Evolutionary conservation across 1,140 invertebrate genomes (phyloP), one percentile per base, ranked within the genome.

Genomic region (Solenopsis fugax): DNA sequence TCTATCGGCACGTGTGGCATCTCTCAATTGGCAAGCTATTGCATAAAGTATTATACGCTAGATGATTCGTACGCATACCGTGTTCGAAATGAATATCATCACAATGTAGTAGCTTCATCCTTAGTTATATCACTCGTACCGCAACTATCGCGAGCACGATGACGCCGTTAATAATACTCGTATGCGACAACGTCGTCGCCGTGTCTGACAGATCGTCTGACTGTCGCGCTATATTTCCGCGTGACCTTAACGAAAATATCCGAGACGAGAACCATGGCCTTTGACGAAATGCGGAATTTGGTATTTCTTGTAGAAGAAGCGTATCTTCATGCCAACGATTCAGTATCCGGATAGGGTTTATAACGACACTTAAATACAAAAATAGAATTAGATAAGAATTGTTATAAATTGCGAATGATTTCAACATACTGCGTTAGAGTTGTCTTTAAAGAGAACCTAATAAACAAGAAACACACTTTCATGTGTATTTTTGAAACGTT

Each of bases 161-260:
- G 71, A 78, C 60, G 45, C 24, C 4, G 34, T 86, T 80, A 88
- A 82, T 86, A 85, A 84, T 50, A 87, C 54, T 34, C 58, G 72
- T 54, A 18, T 37, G 41, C 16, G 73, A 24, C 45, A 45, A 73
- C 9, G 85, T 78, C 88, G 85, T 73, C 71, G 73, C 52, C 58
- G 52, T 82, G 88, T 88, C 88, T 86, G 84, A 88, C 82, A 48
- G 54, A 87, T 87, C 60, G 77, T 90, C 89, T 87, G 72, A 89
- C 9, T 29, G 21, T 18, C 48, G 65, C n/a, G n/a, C 48, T 75
- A 69, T 78, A 69, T 60, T 73, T 45, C 52, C 64, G 37, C 65
- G 54, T 12, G 69, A 81, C 45, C 86, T 37, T 34, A 85, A 82
- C 80, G 56, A 87, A 89, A 90, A 91, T 91, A 89, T 6, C 16